These are phyloP conservation scores for Hystrix brachyura DNA, from an alignment of 2,113 vertebrate genomes.

Conservation along the genomic window DNA sequence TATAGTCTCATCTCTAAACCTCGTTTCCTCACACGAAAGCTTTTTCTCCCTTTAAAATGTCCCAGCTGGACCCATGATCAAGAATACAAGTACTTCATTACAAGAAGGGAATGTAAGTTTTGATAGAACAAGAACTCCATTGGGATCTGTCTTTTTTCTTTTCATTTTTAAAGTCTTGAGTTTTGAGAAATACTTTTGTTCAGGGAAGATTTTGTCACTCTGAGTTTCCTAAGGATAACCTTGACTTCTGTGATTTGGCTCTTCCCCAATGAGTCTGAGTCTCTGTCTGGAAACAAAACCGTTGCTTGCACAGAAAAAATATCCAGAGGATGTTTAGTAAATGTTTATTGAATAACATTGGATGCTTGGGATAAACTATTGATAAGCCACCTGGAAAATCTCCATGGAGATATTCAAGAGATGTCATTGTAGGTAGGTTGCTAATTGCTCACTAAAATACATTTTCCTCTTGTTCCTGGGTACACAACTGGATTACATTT, in stretches of 20 bases:
- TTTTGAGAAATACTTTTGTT: neutral
- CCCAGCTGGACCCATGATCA: neutral
- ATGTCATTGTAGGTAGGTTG: neutral
- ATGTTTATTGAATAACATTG: neutral
- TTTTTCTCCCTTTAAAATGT: neutral
- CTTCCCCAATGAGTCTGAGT: neutral
- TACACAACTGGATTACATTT: neutral
- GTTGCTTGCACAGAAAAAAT: neutral
- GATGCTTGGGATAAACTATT: neutral
- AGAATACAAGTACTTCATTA: conserved; percentile 59
- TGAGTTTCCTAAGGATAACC: neutral
- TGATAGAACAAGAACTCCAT: neutral
- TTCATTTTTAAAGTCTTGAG: neutral
- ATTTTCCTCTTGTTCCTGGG: neutral
- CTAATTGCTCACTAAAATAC: neutral
- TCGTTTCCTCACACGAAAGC: neutral
- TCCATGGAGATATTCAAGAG: neutral
- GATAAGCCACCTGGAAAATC: neutral
- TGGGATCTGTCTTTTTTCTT: neutral
- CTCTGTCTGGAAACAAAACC: neutral
- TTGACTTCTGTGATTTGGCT: neutral
- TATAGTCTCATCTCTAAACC: neutral
- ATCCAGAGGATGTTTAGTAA: neutral
- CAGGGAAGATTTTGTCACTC: neutral
- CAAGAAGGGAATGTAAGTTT: neutral